phyloP scores from a whole-genome alignment of 2,113 vertebrate species.

The Lepus europaeus region DNA sequence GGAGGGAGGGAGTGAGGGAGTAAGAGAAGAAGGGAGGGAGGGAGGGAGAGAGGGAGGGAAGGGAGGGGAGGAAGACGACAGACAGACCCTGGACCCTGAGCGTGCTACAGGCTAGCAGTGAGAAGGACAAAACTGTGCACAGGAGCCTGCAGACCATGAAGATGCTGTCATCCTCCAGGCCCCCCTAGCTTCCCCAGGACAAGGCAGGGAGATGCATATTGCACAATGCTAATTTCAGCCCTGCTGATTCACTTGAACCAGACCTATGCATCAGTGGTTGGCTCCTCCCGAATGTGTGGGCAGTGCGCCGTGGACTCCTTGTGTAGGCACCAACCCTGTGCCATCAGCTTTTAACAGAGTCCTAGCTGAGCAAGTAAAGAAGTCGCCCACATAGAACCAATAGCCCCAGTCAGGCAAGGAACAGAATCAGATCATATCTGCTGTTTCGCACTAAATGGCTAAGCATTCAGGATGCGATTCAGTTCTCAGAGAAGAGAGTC shows the following conservation, averaged over 20 bases:
- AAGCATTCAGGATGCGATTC: neutral
- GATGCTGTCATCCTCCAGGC: too few species aligned
- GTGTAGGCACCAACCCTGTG: too few species aligned
- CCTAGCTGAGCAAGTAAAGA: neutral
- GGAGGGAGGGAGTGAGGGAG: too few species aligned
- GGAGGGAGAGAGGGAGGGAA: too few species aligned
- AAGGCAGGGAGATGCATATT: neutral
- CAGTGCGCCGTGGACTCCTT: too few species aligned
- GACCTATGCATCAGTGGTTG: neutral
- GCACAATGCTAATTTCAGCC: neutral
- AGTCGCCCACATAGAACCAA: neutral
- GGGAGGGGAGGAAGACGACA: too few species aligned
- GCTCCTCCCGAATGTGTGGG: neutral
- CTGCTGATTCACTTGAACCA: neutral
- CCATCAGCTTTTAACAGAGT: too few species aligned
- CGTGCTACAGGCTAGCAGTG: too few species aligned
- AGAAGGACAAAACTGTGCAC: too few species aligned
- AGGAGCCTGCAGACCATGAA: too few species aligned
- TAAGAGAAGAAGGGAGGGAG: too few species aligned
- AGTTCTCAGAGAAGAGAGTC: neutral
- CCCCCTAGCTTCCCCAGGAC: rapidly evolving
- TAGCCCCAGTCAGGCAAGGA: neutral
- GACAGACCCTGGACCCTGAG: too few species aligned
- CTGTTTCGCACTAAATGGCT: neutral
- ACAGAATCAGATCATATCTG: neutral